phyloP scores from a whole-genome alignment of 2,888 invertebrate species.

The Tinea trinotella region DNA sequence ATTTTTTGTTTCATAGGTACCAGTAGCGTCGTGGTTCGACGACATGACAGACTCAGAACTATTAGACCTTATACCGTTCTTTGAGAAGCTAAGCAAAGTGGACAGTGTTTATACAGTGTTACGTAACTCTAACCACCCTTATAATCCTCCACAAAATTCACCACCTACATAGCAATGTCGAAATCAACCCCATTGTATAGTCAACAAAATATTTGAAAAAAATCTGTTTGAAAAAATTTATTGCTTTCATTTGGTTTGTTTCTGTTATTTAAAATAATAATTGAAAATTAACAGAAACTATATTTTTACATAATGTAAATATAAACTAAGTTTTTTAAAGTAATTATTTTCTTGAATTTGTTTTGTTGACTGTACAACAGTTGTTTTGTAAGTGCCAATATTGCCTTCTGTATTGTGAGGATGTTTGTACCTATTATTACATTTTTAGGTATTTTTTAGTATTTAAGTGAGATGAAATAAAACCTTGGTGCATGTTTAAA shows the following conservation, averaged over 20 bases:
- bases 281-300: no score
- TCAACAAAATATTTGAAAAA: neutral
- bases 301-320: no score
- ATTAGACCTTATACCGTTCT: slow-evolving; percentile 96
- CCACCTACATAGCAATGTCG: slow-evolving; percentile 50
- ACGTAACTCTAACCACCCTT: slow-evolving; percentile 92
- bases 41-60: slow-evolving; percentile 98
- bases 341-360: no score
- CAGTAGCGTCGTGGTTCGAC: slow-evolving; percentile 99
- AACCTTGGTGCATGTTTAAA: neutral
- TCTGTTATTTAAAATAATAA: no score
- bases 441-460: slow-evolving; percentile 50
- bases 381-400: slow-evolving; percentile 64
- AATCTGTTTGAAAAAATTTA: neutral
- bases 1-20: slow-evolving; percentile 77
- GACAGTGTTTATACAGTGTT: slow-evolving; percentile 97
- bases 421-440: slow-evolving; percentile 68
- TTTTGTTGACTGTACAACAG: neutral
- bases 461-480: neutral
- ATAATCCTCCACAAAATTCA: slow-evolving; percentile 70
- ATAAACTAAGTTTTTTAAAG: no score
- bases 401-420: slow-evolving; percentile 72
- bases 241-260: neutral
- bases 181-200: neutral
- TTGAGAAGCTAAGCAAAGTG: slow-evolving; percentile 96